A percentile compares a stretch with the other conserved stretches of the same genome.
phyloP scores from a whole-genome alignment of 2,797 vertebrate species.

The Pipistrellus nathusii region DNA sequence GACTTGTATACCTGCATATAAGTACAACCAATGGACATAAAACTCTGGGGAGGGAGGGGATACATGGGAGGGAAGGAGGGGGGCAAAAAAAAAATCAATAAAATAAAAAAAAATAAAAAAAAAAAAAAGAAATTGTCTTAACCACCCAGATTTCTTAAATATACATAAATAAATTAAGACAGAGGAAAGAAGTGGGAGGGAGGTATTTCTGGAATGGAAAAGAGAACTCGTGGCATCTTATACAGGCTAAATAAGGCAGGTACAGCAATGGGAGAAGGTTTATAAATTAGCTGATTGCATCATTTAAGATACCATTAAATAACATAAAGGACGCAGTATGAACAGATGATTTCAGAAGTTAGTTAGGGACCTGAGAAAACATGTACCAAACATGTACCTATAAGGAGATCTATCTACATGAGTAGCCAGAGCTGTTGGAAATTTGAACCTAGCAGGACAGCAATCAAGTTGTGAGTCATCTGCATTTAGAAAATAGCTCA shows the following conservation, averaged over 20 bases:
- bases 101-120: too few species aligned
- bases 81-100: too few species aligned
- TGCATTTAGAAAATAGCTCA: conserved; percentile 35
- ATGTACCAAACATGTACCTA: conserved; percentile 14
- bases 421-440: conserved; percentile 38
- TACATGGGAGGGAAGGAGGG: too few species aligned
- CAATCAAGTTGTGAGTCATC: conserved; percentile 31
- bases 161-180: not conserved
- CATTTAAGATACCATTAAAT: conserved; percentile 19
- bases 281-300: not conserved
- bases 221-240: not conserved
- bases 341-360: not conserved
- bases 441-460: conserved; percentile 17
- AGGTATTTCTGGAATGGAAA: not conserved
- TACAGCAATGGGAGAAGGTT: not conserved
- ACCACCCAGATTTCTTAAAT: conserved; percentile 41
- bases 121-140: conserved; percentile 37
- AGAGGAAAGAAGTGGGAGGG: not conserved
- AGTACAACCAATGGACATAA: too few species aligned
- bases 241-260: not conserved
- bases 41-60: too few species aligned
- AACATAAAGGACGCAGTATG: not conserved
- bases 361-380: conserved; percentile 46
- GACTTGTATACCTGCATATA: too few species aligned
- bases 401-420: conserved; percentile 21